Base-by-base conservation (phyloP, 2,888 invertebrate genomes). In the Lucinisca nassula region DNA sequence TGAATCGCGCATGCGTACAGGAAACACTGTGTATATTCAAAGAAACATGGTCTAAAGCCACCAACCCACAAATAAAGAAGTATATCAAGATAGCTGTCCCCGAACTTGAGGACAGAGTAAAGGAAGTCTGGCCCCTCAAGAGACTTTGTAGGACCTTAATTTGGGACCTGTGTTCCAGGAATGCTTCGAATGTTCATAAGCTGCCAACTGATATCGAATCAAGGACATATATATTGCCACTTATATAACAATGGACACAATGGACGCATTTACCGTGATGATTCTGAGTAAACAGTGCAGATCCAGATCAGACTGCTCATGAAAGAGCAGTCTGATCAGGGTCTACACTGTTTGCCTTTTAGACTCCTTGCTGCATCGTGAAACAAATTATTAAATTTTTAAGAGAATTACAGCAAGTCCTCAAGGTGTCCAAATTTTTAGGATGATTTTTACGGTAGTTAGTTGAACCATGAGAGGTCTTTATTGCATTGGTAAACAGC, bases 141-240 rank as follows among this genome's bases (percentile, higher is more conserved):
- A 81, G 90, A 32, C 55, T 93, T 8, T 87, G 90, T 55, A 80
- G 91, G 45, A 84, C 83, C 4, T 72, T 84, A 17, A 89, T 92
- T 17, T 93, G 93, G 93, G 85, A 87, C 35, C 75, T 90, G 32
- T 92, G 92, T 79, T 61, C 86, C 6, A 87, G 91, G 78, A 89
- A 92, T 49, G 93, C 92, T 4, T 82, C 89, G 12, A 76, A 49
- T 14, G 91, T 93, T 1, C 91, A 91, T 21, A 80, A 85, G 30
- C 87, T 93, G 1, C 91, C 90, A 17, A 90, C 91, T 4, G 88
- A 89, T 35, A 90, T 91, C 17, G 91, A 92, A 83, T 88, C 90
- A 12, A 91, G 92, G 78, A 90, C 93, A 1, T 91, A 91, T 40
- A 92, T 93, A 35, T 79, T 92, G 21, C 92, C 92, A 2, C 90